Conservation (phyloP, 2,888 invertebrate genomes). For the Galeopsomyia nigrocyanea region DNA sequence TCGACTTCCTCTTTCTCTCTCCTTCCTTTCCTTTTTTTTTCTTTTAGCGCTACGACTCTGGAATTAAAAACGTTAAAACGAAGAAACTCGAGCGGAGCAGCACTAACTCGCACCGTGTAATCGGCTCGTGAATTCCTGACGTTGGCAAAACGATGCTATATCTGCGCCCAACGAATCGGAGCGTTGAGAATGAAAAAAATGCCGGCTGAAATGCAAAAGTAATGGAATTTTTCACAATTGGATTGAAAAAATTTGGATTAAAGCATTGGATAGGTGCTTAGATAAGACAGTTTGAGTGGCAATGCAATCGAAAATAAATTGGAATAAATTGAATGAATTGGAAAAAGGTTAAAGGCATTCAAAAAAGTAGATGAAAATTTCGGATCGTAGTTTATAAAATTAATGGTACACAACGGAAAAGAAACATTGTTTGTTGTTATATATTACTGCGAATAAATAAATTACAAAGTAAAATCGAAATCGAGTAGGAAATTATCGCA, state of each 20-base stretch:
- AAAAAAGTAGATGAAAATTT: background rate
- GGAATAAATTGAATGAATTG: background rate
- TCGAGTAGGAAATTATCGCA: slow-evolving; percentile 43
- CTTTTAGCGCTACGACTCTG: background rate
- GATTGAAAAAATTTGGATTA: no score
- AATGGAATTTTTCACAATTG: no score
- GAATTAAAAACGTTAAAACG: slow-evolving; percentile 32
- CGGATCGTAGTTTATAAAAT: background rate
- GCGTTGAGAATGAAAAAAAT: slow-evolving; percentile 5
- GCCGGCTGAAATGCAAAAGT: no score
- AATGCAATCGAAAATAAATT: background rate
- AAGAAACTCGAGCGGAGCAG: background rate
- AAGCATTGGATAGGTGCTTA: no score
- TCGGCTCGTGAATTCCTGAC: slow-evolving; percentile 44
- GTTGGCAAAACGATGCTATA: slow-evolving; percentile 34
- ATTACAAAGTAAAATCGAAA: slow-evolving; percentile 1
- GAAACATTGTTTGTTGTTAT: no score
- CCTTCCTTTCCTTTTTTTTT: background rate
- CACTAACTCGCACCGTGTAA: slow-evolving; percentile 29
- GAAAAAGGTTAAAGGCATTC: background rate
- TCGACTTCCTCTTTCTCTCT: background rate
- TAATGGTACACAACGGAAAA: no score
- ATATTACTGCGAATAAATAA: background rate
- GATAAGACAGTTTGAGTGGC: no score
- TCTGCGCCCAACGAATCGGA: background rate